Conservation (phyloP, 1,140 invertebrate species). For the Artemia franciscana region DNA sequence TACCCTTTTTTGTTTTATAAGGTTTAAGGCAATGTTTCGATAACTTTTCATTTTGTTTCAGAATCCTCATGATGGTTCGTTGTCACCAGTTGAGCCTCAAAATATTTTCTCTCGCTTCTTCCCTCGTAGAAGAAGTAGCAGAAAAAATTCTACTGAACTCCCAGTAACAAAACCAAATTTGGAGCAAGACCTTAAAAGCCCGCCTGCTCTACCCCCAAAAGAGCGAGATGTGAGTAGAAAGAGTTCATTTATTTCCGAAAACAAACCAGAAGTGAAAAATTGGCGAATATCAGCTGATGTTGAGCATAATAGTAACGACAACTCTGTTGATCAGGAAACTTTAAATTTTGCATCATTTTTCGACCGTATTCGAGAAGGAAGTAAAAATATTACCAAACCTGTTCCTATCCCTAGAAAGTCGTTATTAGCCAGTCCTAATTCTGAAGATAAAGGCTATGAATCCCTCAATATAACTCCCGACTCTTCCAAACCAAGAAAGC, state of each 20-base stretch:
- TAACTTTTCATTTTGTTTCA: too few relatives aligned
- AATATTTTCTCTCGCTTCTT: constrained; percentile 4
- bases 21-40: too few relatives aligned
- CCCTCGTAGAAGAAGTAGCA: background rate
- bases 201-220: background rate
- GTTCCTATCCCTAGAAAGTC: background rate
- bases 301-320: background rate
- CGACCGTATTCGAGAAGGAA: background rate
- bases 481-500: background rate
- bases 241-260: background rate
- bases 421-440: background rate
- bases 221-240: background rate
- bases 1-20: too few relatives aligned
- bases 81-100: background rate
- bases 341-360: background rate
- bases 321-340: background rate
- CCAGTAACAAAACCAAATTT: background rate
- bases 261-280: background rate
- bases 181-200: background rate
- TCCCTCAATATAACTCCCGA: constrained; percentile 5
- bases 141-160: background rate
- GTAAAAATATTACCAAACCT: background rate
- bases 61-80: too few relatives aligned
- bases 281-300: background rate
- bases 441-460: constrained; percentile 7